Base-by-base conservation (phyloP, 2,797 vertebrate species). In the Arrhamphus sclerolepis region DNA sequence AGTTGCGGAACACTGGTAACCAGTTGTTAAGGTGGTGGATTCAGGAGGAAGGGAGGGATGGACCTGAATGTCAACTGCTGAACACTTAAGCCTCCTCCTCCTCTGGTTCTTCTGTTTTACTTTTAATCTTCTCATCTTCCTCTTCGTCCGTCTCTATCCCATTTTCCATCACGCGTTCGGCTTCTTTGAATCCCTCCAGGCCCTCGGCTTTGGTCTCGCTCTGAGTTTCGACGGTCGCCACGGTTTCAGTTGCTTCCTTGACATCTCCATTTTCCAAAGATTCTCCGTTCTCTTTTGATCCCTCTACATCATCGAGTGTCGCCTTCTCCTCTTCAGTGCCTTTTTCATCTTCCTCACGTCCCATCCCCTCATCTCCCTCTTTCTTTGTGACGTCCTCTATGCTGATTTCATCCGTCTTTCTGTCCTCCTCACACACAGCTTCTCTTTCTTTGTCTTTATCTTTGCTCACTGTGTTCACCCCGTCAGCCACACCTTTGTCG, bases 131-230 rank as follows among this genome's bases (percentile, higher is more conserved):
- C n/a, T 62, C 46, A 0, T 73, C 62, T 52, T 57, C 62, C 62
- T 83, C 83, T 21, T 83, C 77, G 0, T 88, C 75, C 0, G 56
- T 79, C 54, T 81, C 81, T 2, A 88, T 49, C 22, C 87, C 85
- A 8, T 90, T 90, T 66, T 88, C 86, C 0, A 83, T 53, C 60
- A 81, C 77, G 1, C 49, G 69, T 8, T 65, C 57, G 6, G 43
- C 82, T 21, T 63, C 70, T 0, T 46, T 71, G 14, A 3, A 41
- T 4, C 18, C 67, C 44, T 60, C 22, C 0, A 28, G 60, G 54
- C 59, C 31, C 22, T 64, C 51, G 1, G 82, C 86, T 85, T 82
- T 80, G 80, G 78, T 82, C 71, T 83, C 40, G 19, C 58, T 75
- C 67, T 69, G 62, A 1, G 64, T 24, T 47, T 79, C 76, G 1